These are phyloP conservation scores for Apotomis capreana DNA, from an alignment of 2,888 invertebrate species.

Conservation along the genomic window DNA sequence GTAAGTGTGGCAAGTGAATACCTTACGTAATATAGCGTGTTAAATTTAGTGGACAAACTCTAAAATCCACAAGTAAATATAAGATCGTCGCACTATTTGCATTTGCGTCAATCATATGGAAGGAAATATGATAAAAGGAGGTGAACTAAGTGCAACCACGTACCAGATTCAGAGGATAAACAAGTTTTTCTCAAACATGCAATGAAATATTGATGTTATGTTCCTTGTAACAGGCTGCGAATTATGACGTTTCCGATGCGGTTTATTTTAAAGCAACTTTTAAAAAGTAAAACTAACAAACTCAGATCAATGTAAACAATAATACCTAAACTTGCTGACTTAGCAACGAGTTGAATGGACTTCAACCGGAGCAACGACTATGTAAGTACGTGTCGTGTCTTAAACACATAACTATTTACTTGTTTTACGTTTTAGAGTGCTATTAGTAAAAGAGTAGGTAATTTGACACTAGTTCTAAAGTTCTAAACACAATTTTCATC, in stretches of 20 bases:
- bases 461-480: too few species aligned
- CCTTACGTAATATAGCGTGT: conserved; percentile 26
- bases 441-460: too few species aligned
- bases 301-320: neutral
- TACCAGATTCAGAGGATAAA: conserved; percentile 3
- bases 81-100: conserved; percentile 26
- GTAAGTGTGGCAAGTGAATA: conserved; percentile 13
- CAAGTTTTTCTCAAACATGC: too few species aligned
- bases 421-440: too few species aligned
- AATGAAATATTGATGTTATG: too few species aligned
- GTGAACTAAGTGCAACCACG: neutral
- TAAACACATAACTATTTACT: too few species aligned
- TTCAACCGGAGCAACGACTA: conserved; percentile 2
- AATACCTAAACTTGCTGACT: conserved; percentile 10
- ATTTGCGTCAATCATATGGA: conserved; percentile 22
- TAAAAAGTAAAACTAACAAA: neutral
- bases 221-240: neutral
- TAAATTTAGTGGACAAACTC: conserved; percentile 27
- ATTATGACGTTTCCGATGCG: too few species aligned
- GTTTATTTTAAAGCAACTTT: neutral
- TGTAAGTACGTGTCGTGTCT: neutral
- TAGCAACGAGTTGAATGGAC: conserved; percentile 10
- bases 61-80: conserved; percentile 34
- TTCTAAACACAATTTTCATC: too few species aligned
- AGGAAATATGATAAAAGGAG: conserved; percentile 20